phyloP scores from a whole-genome alignment of 30 jellyfish, hydroid and myxozoan genomes.

The Aurelia sp. region DNA sequence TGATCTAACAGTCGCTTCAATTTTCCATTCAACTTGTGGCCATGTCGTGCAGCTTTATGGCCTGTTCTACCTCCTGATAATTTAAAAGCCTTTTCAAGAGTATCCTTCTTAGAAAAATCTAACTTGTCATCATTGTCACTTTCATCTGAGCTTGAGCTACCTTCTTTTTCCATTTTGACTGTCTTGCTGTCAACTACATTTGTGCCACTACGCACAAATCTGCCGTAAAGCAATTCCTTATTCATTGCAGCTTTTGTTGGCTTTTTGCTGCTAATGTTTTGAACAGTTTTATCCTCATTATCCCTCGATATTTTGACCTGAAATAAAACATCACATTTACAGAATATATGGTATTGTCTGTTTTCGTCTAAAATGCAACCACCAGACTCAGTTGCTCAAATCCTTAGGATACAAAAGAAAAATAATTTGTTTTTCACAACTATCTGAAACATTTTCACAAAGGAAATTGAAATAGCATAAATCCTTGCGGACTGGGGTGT shows the following conservation, averaged over 20 bases:
- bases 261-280: slow-evolving; percentile 53
- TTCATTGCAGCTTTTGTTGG: slow-evolving; percentile 70
- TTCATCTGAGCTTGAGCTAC: slow-evolving; percentile 29
- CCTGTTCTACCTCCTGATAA: slow-evolving; percentile 93
- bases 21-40: slow-evolving; percentile 87
- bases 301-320: slow-evolving; percentile 73
- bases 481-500: too few species aligned
- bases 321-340: neutral
- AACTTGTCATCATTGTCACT: slow-evolving; percentile 15
- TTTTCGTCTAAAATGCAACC: neutral
- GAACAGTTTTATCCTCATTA: slow-evolving; percentile 27
- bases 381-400: too few species aligned
- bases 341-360: neutral
- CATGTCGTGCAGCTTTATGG: slow-evolving; percentile 98
- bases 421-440: too few species aligned
- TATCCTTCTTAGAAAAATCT: slow-evolving; percentile 69
- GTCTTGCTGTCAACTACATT: slow-evolving; percentile 26
- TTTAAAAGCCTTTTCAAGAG: slow-evolving; percentile 82
- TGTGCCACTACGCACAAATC: slow-evolving; percentile 84
- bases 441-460: too few species aligned
- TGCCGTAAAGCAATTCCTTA: slow-evolving; percentile 80
- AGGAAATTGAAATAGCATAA: too few species aligned
- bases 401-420: too few species aligned
- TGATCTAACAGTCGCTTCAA: slow-evolving; percentile 90
- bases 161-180: slow-evolving; percentile 3